phyloP scores from a whole-genome alignment of 2,888 invertebrate species.

The Thyatira batis region DNA sequence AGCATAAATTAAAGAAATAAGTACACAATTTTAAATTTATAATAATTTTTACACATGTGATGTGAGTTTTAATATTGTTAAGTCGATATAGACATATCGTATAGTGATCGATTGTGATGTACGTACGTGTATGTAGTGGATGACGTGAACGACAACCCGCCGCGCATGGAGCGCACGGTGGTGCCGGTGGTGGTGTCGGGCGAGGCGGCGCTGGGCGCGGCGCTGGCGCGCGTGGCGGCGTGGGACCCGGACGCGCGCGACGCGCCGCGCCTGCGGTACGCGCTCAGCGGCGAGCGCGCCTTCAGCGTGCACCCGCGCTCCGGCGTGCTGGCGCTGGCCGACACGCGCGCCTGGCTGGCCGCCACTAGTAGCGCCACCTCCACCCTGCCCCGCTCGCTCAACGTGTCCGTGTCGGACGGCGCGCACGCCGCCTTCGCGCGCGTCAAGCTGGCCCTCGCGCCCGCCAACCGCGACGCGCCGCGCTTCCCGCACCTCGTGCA shows the following conservation, averaged over 20 bases:
- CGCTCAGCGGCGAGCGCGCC: conserved; percentile 83
- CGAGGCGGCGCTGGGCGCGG: conserved; percentile 92
- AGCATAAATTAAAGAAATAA: no score
- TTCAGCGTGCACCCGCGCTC: conserved; percentile 54
- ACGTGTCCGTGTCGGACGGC: conserved; percentile 97
- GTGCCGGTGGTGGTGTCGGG: conserved; percentile 90
- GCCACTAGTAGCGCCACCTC: conserved; percentile 85
- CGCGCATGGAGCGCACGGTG: conserved; percentile 91
- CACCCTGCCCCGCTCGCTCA: conserved; percentile 83
- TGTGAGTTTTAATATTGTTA: no score
- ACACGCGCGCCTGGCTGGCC: conserved; percentile 81
- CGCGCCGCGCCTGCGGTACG: conserved; percentile 87
- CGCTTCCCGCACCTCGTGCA: conserved; percentile 89
- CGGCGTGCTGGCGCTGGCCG: conserved; percentile 57
- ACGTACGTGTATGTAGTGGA: conserved; percentile 80
- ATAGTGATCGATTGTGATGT: neutral
- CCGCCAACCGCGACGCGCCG: conserved; percentile 90
- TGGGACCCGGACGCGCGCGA: conserved; percentile 94
- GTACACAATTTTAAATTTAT: no score
- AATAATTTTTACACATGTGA: no score
- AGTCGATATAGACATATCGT: no score
- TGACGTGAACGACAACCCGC: conserved; percentile 96
- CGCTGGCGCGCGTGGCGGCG: conserved; percentile 93
- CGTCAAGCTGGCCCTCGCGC: conserved; percentile 88
- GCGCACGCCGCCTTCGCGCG: conserved; percentile 95